A percentile compares a stretch with the other conserved stretches of the same genome.
phyloP scores from a whole-genome alignment of 1,140 invertebrate genomes.

The Rhopalosiphum maidis region DNA sequence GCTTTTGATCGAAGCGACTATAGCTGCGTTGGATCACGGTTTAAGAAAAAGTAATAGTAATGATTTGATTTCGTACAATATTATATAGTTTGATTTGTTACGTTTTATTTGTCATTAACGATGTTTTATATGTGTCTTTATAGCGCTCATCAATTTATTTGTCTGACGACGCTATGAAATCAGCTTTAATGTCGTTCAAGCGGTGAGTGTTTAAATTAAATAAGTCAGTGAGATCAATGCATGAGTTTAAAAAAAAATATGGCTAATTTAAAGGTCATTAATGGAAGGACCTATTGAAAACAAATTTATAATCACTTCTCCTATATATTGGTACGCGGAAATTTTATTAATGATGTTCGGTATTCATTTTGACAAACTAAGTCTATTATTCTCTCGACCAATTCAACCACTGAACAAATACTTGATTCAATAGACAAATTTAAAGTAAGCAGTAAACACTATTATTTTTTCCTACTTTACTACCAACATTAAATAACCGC shows the following conservation, averaged over 20 bases:
- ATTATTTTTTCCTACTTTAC: background rate
- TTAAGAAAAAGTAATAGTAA: slow-evolving; percentile 13
- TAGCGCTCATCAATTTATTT: background rate
- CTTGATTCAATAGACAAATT: background rate
- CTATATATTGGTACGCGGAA: slow-evolving; percentile 15
- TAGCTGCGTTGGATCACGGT: background rate
- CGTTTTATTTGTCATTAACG: background rate
- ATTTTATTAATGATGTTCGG: background rate
- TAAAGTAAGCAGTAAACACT: background rate
- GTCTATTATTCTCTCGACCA: slow-evolving; percentile 2
- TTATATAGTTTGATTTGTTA: background rate
- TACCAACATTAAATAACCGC: background rate
- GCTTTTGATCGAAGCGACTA: background rate
- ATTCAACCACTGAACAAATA: background rate
- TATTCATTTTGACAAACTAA: slow-evolving; percentile 19
- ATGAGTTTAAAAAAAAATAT: background rate
- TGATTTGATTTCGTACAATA: background rate
- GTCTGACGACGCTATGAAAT: slow-evolving; percentile 4
- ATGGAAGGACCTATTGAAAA: slow-evolving; percentile 16
- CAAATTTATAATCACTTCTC: background rate
- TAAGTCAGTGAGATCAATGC: no score
- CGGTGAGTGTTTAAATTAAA: background rate
- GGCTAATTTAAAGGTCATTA: background rate
- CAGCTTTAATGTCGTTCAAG: background rate
- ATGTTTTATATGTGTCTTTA: background rate